Percentiles rank a stretch among this genome's conserved stretches.
phyloP scores from a whole-genome alignment of 2,113 vertebrate species.

The Loxodonta africana region DNA sequence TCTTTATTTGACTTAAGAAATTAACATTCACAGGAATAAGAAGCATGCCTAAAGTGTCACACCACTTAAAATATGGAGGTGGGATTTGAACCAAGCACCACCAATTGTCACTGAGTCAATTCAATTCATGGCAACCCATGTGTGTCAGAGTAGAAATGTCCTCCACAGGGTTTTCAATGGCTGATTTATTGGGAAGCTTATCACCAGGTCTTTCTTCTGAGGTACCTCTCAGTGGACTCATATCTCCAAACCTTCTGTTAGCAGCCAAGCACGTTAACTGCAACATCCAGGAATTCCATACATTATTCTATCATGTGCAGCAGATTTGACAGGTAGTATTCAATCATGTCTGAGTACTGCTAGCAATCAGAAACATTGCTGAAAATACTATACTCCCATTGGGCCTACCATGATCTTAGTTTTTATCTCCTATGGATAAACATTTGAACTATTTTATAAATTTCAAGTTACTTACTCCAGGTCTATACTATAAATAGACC shows the following conservation, averaged over 20 bases:
- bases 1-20: background rate
- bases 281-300: background rate
- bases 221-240: too few species aligned
- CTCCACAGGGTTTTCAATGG: background rate
- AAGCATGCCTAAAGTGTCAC: background rate
- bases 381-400: background rate
- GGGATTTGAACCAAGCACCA: background rate
- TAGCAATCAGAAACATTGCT: background rate
- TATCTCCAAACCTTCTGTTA: too few species aligned
- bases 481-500: background rate
- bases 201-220: too few species aligned
- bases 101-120: background rate
- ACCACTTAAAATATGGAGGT: background rate
- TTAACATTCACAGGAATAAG: background rate
- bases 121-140: too few species aligned
- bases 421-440: background rate
- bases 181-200: too few species aligned
- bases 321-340: background rate
- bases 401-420: too few species aligned
- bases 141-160: background rate
- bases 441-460: background rate
- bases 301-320: too few species aligned
- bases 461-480: background rate
- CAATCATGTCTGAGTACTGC: background rate
- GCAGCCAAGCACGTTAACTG: too few species aligned